Base-by-base conservation (phyloP, 2,113 vertebrate species). In the Fulica atra region DNA sequence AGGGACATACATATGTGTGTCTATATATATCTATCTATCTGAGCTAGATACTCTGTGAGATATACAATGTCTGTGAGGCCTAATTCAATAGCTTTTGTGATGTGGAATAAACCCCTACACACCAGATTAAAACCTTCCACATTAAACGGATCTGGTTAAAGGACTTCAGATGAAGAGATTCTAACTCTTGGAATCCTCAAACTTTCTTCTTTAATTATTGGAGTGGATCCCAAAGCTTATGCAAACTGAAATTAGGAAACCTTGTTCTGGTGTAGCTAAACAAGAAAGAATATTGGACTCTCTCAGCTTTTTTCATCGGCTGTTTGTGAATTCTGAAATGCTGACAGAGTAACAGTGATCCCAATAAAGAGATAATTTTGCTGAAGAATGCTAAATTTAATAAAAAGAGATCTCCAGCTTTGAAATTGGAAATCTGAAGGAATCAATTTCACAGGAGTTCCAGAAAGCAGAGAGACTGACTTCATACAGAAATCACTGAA, bases 401-500 rank as follows among this genome's bases (percentile, higher is more conserved):
- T 94, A 85, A 92, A 60, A 14, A 89, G 69, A 76, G 85, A 86
- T 76, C 59, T 93, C 57, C 56, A 69, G 20, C 53, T 89, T 85
- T 81, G 44, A 79, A 89, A 91, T 3, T 51, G 63, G 56, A 83
- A 66, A 83, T 93, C 46, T 74, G 80, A 91, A 91, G 57, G 72
- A 95, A 86, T 40, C 73, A 79, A 87, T 91, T 95, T 92, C 77
- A 78, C 31, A 66, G 38, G 69, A 88, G 61, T 79, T 19, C 13
- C 74, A 89, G 50, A 87, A 93, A 94, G 69, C 1, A 2, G 56
- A 92, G 19, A 78, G 69, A 46, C 15, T 53, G 60, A 91, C 53
- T 93, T 91, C 20, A 83, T 66, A 68, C 77, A 72, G 79, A 83
- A 92, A 83, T 63, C 64, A 74, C 46, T 71, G 89, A 92, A 95